These are phyloP conservation scores for Siniperca obscura DNA, from an alignment of 2,797 vertebrate species.

Conservation along the genomic window DNA sequence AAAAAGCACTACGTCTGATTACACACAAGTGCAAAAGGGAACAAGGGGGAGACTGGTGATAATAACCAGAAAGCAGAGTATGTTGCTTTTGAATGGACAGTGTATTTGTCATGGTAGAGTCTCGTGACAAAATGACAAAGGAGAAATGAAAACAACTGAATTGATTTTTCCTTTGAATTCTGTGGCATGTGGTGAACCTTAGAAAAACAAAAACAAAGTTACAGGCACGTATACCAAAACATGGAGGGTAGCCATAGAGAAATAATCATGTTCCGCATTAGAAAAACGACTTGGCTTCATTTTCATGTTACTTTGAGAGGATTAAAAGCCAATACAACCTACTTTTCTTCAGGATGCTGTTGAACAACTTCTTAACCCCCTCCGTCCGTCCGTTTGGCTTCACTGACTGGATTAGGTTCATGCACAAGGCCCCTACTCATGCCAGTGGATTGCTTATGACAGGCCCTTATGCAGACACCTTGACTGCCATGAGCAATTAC, in stretches of 20 bases:
- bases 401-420: conserved; percentile 76
- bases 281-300: conserved; percentile 27
- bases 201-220: conserved; percentile 3
- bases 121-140: conserved; percentile 32
- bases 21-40: conserved; percentile 13
- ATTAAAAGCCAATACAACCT: conserved; percentile 52
- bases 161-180: conserved; percentile 8
- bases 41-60: background rate
- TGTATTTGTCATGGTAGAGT: background rate
- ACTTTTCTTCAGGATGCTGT: conserved; percentile 36
- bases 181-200: background rate
- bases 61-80: background rate
- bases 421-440: conserved; percentile 79
- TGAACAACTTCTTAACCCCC: conserved; percentile 65
- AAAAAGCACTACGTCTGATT: conserved; percentile 7
- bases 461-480: conserved; percentile 83
- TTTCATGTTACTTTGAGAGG: conserved; percentile 47
- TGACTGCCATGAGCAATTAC: conserved; percentile 80
- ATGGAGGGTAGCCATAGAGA: background rate
- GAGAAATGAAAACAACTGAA: conserved; percentile 38
- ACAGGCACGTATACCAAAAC: background rate
- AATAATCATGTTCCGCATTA: conserved; percentile 7
- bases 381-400: conserved; percentile 58
- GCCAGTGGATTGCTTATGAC: conserved; percentile 81
- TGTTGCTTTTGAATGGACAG: background rate